phyloP scores from a whole-genome alignment of 30 jellyfish, hydroid and myxozoan genomes.

The Haliclystus octoradiatus region DNA sequence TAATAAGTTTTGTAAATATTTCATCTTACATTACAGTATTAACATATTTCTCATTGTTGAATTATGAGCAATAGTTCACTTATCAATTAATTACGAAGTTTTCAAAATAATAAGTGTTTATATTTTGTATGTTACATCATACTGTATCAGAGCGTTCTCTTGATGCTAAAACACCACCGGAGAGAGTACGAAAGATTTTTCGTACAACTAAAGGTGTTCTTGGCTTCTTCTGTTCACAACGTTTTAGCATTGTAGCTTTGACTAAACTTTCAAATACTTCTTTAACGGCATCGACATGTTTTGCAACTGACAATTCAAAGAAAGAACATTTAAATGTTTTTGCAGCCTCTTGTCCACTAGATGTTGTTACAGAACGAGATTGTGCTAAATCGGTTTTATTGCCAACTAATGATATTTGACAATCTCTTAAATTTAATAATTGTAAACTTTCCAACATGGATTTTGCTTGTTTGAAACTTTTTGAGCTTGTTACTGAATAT shows the following conservation, averaged over 20 bases:
- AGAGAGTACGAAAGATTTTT: neutral
- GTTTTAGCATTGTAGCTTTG: neutral
- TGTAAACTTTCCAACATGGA: neutral
- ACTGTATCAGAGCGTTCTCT: neutral
- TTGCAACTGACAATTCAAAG: neutral
- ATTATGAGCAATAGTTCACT: too few species aligned
- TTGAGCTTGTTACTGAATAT: neutral
- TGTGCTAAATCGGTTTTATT: neutral
- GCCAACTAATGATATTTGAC: neutral
- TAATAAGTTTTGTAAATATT: too few species aligned
- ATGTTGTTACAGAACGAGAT: neutral
- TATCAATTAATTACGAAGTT: too few species aligned
- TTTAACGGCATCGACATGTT: neutral
- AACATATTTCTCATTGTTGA: too few species aligned
- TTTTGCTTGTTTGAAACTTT: neutral
- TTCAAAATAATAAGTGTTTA: too few species aligned
- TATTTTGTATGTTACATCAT: too few species aligned
- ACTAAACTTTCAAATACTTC: neutral
- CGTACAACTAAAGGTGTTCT: neutral
- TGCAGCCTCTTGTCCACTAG: conserved; percentile 1
- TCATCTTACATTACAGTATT: too few species aligned
- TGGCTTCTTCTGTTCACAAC: neutral
- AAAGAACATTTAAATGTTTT: neutral
- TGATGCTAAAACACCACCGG: neutral
- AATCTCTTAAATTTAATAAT: neutral